Base-by-base conservation (phyloP, 23 tunicate species). In the Phallusia fumigata region DNA sequence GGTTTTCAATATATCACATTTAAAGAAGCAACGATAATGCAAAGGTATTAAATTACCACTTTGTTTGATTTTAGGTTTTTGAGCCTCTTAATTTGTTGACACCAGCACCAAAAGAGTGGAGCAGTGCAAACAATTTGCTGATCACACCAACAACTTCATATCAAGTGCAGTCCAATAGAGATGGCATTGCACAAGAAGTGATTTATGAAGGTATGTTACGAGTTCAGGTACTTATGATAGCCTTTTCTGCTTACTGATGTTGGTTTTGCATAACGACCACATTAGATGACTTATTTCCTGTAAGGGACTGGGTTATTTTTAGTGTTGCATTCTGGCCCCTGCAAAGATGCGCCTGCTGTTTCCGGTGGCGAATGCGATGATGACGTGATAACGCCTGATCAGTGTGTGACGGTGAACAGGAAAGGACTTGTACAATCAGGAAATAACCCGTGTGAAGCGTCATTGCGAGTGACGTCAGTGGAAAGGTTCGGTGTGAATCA, bases 401-500 rank as follows among this genome's bases (percentile, higher is more conserved):
- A 45, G 13, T 84, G 88, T 76, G 30, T 84, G 33, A 45, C 65
- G 30, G 83, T 85, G 30, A 36, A 65, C 35, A 18, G 69, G 33
- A 79, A 52, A 22, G 92, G 84, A 24, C 45, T 80, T 10, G 80
- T 93, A 13, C 81, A 83, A 13, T 78, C 97, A 11, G 81, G 84
- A 10, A 72, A 47, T 19, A 85, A 81, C 72, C 97, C 86, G 33
- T 93, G 97, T 53, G 81, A 87, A 24, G 86, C 84, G 18, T 79
- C 97, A 10, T 31, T 93, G 28, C 80, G 83, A n/a, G 86, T 93
- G 0, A 84, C 97, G 18, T 82, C 97, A 22, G 75, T 84, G 33
- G 97, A 93, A 35, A 35, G 87, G 52, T 93, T 88, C 76, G 92
- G 89, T 11, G 64, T 82, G 34, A 84, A 85, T 44, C 97, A 93